Conservation (phyloP, 2,797 vertebrate genomes). For the Gymnothorax reevesii region DNA sequence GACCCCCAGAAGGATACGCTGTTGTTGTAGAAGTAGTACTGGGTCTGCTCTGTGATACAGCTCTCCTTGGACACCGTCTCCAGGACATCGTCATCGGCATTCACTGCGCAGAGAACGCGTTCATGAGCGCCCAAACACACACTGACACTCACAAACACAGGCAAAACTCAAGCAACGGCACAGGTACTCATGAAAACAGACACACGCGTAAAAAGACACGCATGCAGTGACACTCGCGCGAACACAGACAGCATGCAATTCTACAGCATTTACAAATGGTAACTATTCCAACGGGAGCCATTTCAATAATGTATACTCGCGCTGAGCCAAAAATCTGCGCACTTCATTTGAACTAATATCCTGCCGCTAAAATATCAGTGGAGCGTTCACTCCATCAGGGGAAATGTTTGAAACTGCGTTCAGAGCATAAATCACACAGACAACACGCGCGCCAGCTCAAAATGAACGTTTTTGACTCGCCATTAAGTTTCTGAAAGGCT, state of each 20-base stretch:
- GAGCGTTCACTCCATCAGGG: neutral
- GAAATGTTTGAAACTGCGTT: neutral
- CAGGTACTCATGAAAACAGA: conserved; percentile 30
- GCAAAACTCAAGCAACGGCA: neutral
- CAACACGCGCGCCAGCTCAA: neutral
- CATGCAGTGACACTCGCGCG: conserved; percentile 17
- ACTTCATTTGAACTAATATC: neutral
- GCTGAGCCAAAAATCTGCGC: neutral
- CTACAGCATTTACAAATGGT: conserved; percentile 13
- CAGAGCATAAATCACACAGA: neutral
- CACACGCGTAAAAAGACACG: conserved; percentile 23
- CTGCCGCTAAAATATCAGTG: neutral
- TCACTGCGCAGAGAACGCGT: conserved; percentile 67
- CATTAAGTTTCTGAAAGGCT: neutral
- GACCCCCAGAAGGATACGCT: conserved; percentile 78
- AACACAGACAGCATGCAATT: conserved; percentile 10
- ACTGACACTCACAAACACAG: neutral
- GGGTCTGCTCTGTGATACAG: conserved; percentile 94
- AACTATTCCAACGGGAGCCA: neutral
- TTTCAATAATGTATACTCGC: neutral
- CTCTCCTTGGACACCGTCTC: conserved; percentile 80
- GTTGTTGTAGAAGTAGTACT: conserved; percentile 86
- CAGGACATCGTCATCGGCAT: conserved; percentile 78
- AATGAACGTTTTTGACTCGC: neutral
- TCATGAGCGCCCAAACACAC: conserved; percentile 31